Evolutionary conservation across 1,140 invertebrate species (phyloP).

Genomic region (Phthorimaea operculella): DNA sequence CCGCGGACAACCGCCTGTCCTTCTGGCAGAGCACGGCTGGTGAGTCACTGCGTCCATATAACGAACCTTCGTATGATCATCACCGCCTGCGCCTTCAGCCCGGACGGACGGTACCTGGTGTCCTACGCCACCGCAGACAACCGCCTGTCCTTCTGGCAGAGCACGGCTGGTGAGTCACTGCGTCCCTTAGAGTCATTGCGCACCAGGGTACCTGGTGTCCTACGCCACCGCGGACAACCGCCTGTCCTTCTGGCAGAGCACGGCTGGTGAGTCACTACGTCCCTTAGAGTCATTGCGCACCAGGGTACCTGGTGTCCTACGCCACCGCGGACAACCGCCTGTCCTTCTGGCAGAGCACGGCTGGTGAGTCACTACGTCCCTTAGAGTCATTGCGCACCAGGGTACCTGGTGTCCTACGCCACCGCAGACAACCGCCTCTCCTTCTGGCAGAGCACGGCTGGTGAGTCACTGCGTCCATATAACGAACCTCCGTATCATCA

Average conservation of each 20-base stretch:
- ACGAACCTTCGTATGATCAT: no score
- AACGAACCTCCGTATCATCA: no score
- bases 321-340: conserved; percentile 95
- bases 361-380: conserved; percentile 65
- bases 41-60: no score
- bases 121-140: conserved; percentile 97
- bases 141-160: conserved; percentile 98
- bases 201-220: conserved; percentile 93
- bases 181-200: no score
- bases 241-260: conserved; percentile 98
- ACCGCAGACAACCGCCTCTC: conserved; percentile 94
- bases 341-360: conserved; percentile 97
- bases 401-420: conserved; percentile 96
- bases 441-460: conserved; percentile 96
- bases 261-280: conserved; percentile 68
- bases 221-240: conserved; percentile 96
- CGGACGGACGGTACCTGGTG: conserved; percentile 96
- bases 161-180: conserved; percentile 76
- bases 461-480: conserved; percentile 56
- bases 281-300: conserved; percentile 98
- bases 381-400: conserved; percentile 95
- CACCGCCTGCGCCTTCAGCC: conserved; percentile 94
- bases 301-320: conserved; percentile 95
- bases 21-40: conserved; percentile 96
- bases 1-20: conserved; percentile 93